Conservation (phyloP, 2,888 invertebrate species). For the Cryptophagus acutangulus region DNA sequence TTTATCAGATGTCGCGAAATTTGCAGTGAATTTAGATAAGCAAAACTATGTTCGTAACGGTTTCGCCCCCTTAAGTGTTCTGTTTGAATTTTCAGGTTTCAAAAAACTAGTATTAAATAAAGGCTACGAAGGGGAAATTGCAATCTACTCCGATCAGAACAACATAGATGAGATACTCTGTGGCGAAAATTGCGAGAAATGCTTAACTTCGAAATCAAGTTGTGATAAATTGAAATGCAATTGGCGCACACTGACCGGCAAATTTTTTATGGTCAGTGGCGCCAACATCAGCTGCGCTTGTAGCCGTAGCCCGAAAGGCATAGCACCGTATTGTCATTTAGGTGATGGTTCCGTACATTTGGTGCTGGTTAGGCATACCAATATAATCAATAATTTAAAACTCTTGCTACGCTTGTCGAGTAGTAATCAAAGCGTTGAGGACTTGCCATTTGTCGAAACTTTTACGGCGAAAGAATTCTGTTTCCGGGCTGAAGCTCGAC, state of each 20-base stretch:
- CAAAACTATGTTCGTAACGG: no score
- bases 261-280: conserved; percentile 71
- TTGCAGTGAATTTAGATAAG: no score
- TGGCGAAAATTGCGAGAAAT: conserved; percentile 51
- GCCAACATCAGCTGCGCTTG: conserved; percentile 75
- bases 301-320: conserved; percentile 67
- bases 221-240: conserved; percentile 30
- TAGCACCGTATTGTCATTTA: conserved; percentile 72
- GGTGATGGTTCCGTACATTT: conserved; percentile 77
- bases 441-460: conserved; percentile 70
- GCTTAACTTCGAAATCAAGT: conserved; percentile 30
- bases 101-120: conserved; percentile 60
- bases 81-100: conserved; percentile 49
- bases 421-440: conserved; percentile 61
- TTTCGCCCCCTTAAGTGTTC: no score
- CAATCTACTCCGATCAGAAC: conserved; percentile 50
- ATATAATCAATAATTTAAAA: conserved; percentile 64
- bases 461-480: conserved; percentile 67
- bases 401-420: conserved; percentile 62
- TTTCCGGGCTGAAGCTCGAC: conserved; percentile 53
- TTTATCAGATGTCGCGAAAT: no score
- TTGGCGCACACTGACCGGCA: conserved; percentile 63
- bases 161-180: conserved; percentile 49
- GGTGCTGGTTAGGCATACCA: conserved; percentile 68
- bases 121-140: conserved; percentile 61